Percentiles rank a stretch among this genome's conserved stretches.
Conservation (phyloP, 2,888 invertebrate species). For the Hyles lineata region DNA sequence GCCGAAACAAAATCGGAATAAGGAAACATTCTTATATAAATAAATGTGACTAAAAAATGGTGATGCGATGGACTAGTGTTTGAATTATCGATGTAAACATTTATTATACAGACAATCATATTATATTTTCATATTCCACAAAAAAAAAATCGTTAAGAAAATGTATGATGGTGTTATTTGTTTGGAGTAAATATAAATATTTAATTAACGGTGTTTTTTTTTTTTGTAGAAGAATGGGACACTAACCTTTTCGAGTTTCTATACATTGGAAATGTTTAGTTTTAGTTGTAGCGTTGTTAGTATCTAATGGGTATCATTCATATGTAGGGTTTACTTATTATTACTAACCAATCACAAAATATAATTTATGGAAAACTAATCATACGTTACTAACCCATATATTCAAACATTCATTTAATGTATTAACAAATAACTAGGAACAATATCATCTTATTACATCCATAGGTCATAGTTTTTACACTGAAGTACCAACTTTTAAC, state of each 20-base stretch:
- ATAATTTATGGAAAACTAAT: no score
- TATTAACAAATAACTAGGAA: conserved; percentile 18
- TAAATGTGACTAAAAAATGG: conserved; percentile 28
- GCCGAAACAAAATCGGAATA: conserved; percentile 72
- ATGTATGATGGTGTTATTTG: conserved; percentile 62
- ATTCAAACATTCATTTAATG: neutral
- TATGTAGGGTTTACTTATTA: neutral
- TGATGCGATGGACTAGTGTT: conserved; percentile 38
- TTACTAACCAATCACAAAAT: neutral
- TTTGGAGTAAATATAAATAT: conserved; percentile 70
- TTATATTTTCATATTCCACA: conserved; percentile 65
- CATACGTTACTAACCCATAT: neutral
- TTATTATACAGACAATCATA: conserved; percentile 43
- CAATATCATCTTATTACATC: neutral
- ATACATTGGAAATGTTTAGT: no score
- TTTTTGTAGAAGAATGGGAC: neutral
- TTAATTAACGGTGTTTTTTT: conserved; percentile 48
- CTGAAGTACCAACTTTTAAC: no score
- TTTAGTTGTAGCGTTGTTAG: no score
- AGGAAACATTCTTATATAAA: conserved; percentile 35
- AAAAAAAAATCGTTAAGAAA: conserved; percentile 54
- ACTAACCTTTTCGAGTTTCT: no score
- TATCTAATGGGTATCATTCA: no score
- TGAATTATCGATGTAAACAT: conserved; percentile 41
- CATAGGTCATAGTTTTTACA: neutral